Evolutionary conservation across 2,797 vertebrate genomes (phyloP).

Genomic region (Tokudaia tokunoshimensis): DNA sequence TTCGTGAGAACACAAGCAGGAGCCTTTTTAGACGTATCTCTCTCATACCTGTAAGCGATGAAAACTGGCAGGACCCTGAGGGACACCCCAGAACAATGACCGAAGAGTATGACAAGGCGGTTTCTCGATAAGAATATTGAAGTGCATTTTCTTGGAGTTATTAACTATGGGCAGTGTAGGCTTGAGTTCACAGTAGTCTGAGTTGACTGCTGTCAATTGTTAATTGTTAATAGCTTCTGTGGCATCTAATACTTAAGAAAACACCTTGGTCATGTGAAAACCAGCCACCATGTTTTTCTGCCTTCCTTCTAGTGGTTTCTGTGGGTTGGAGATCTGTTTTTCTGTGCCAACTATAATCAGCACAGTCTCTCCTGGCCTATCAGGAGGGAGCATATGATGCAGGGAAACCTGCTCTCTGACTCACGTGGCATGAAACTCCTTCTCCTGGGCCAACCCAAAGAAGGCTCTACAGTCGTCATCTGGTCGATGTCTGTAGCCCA

Average conservation of each 20-base stretch:
- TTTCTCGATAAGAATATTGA: constrained; percentile 71
- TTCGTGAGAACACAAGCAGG: constrained; percentile 2
- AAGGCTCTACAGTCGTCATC: neutral
- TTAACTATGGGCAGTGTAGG: neutral
- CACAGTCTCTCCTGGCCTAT: neutral
- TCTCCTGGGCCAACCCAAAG: neutral
- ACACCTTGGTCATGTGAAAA: neutral
- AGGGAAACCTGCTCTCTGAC: neutral
- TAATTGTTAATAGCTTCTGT: neutral
- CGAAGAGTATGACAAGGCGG: constrained; percentile 43
- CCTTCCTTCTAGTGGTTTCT: neutral
- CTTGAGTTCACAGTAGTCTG: neutral
- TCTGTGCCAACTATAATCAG: neutral
- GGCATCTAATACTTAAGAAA: neutral
- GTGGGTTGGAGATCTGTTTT: neutral
- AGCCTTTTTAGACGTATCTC: constrained; percentile 41
- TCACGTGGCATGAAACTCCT: rapidly evolving
- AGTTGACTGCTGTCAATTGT: constrained; percentile 22
- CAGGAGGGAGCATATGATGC: neutral
- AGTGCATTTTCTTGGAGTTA: constrained; percentile 49
- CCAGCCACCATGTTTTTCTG: neutral
- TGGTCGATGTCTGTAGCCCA: neutral
- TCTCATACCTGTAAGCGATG: constrained; percentile 6
- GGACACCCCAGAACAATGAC: constrained; percentile 71
- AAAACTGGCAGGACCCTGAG: constrained; percentile 51